A percentile compares a stretch with the other conserved stretches of the same genome.
Evolutionary conservation across 1,140 invertebrate genomes (phyloP).

Genomic region (Apolygus lucorum): DNA sequence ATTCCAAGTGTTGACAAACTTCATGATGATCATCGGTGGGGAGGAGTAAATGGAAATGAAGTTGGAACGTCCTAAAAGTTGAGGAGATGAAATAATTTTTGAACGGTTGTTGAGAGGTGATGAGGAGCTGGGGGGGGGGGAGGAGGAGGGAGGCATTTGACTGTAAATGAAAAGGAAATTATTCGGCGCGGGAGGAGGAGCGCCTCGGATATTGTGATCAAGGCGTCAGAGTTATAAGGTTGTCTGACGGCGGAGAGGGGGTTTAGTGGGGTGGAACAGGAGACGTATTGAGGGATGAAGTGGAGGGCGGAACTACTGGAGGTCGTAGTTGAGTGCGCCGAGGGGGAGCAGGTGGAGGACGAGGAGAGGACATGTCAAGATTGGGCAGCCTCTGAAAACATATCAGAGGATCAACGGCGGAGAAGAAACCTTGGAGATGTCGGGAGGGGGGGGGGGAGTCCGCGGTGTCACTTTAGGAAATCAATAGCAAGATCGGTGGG

Average conservation of each 20-base stretch:
- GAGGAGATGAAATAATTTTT: too few relatives aligned
- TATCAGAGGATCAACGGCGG: not conserved
- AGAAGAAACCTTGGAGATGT: too few relatives aligned
- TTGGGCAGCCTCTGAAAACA: not conserved
- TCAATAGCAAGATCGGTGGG: not conserved
- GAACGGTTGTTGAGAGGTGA: too few relatives aligned
- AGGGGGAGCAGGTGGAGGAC: not conserved
- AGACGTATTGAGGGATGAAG: not conserved
- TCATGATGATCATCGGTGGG: too few relatives aligned
- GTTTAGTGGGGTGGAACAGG: not conserved
- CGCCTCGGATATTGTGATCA: not conserved
- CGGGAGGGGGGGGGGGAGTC: not conserved
- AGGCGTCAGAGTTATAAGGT: not conserved
- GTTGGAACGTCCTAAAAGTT: too few relatives aligned
- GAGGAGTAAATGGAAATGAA: too few relatives aligned
- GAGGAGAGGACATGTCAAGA: not conserved
- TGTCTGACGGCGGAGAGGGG: not conserved
- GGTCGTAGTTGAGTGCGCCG: not conserved
- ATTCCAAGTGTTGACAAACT: too few relatives aligned
- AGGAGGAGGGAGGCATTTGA: not conserved
- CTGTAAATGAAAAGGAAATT: conserved; percentile 7
- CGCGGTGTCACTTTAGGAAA: not conserved
- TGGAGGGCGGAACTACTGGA: not conserved
- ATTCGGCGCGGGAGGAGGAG: not conserved
- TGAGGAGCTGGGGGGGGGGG: too few relatives aligned